Evolutionary conservation across 2,113 vertebrate species (phyloP), one percentile per base, ranked within the genome.

Genomic region (Sialia sialis): DNA sequence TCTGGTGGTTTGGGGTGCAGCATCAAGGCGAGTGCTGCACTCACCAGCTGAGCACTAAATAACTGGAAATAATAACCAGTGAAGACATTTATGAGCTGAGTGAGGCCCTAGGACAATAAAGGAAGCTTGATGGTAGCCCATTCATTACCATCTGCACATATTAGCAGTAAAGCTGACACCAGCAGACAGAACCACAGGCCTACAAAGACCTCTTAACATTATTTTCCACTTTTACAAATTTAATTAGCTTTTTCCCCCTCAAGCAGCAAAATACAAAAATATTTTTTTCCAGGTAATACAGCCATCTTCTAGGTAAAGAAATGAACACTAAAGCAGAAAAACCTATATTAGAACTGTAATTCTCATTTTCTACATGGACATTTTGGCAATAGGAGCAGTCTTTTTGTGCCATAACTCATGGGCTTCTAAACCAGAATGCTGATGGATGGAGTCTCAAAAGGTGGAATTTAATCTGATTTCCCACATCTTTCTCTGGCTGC

Each of bases 191-290:
- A 69, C 34, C 84, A 60, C 58, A 55, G 90, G 56, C 68, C 82
- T 79, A 43, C 68, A 80, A 79, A 84, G 83, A 43, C 30, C 41
- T 75, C 73, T 76, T 63, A 56, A 46, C 23, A 5, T 75, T 67
- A 79, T 89, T 97, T 93, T 77, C 72, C 48, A 43, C 32, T 95
- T 92, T 29, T 51, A 73, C 74, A 78, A 84, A 92, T 81, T 43
- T 39, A 89, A 85, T 93, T 84, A 73, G 30, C 30, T 51, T 62
- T 56, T 81, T 82, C 32, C 4, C 52, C 44, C 75, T 85, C 54
- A 72, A 75, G 87, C 84, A 87, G 26, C 32, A 49, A 51, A 52
- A 72, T 10, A 68, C 14, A 60, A 46, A 80, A 29, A 16, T 41
- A 4, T 32, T 30, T 54, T 52, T 60, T 74, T 62, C 83, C 60